Evolutionary conservation across 2,113 vertebrate genomes (phyloP).

Genomic region (Himantopus leucocephalus): DNA sequence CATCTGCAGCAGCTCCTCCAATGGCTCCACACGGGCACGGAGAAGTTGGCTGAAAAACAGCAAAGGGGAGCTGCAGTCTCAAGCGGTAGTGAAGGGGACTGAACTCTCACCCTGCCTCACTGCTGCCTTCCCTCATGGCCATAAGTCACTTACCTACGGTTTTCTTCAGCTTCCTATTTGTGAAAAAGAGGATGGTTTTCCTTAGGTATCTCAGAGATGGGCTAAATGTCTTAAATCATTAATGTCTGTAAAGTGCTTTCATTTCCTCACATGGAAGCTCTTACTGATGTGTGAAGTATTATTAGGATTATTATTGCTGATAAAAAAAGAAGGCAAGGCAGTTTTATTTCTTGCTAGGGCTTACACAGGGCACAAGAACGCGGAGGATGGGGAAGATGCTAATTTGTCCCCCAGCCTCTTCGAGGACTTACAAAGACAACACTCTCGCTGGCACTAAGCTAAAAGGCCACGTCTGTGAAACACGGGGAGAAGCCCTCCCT

Average conservation of each 20-base stretch:
- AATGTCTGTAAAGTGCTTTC: slow-evolving; percentile 33
- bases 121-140: background rate
- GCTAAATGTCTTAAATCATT: slow-evolving; percentile 8
- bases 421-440: rapidly evolving
- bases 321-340: slow-evolving; percentile 10
- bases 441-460: rapidly evolving
- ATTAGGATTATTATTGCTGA: slow-evolving; percentile 20
- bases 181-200: background rate
- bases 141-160: background rate
- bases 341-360: background rate
- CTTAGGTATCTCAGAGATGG: background rate
- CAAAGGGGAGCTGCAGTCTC: background rate
- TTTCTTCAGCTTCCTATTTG: background rate
- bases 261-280: slow-evolving; percentile 45
- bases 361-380: background rate
- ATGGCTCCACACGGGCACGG: background rate
- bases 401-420: background rate
- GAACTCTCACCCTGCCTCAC: background rate
- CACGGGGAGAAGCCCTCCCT: rapidly evolving
- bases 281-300: slow-evolving; percentile 24
- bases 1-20: background rate
- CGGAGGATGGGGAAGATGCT: background rate
- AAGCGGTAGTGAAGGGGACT: rapidly evolving
- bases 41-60: background rate
- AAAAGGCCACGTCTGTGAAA: background rate